A percentile compares a stretch with the other conserved stretches of the same genome.
phyloP scores from a whole-genome alignment of 2,797 vertebrate genomes.

The Antrozous pallidus region DNA sequence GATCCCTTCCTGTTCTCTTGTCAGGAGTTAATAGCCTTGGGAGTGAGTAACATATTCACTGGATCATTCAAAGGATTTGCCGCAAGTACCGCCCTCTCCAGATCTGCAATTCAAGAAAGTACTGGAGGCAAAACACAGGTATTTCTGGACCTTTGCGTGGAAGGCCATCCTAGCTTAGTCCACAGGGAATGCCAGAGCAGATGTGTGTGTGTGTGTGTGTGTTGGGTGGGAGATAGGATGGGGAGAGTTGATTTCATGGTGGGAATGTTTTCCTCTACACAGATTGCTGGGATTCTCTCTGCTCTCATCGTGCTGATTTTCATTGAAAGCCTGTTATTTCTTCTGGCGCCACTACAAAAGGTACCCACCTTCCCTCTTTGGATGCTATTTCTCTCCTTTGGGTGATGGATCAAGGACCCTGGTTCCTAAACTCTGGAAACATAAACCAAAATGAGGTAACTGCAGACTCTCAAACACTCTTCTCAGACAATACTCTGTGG shows the following conservation, averaged over 20 bases:
- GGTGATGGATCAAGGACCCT: background rate
- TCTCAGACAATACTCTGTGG: background rate
- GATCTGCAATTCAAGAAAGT: slow-evolving; percentile 95
- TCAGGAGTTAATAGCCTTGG: slow-evolving; percentile 96
- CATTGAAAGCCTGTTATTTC: slow-evolving; percentile 90
- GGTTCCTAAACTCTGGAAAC: background rate
- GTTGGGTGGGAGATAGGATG: no score
- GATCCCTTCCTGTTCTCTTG: slow-evolving; percentile 8
- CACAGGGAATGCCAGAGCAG: background rate
- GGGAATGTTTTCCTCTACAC: slow-evolving; percentile 50
- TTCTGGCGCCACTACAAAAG: slow-evolving; percentile 94
- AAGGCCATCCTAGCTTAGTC: background rate
- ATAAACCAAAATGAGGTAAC: background rate
- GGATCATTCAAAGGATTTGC: slow-evolving; percentile 92
- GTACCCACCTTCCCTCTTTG: slow-evolving; percentile 76
- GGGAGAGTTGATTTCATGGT: background rate
- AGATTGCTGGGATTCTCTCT: slow-evolving; percentile 94
- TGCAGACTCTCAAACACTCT: background rate
- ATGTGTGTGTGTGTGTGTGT: no score
- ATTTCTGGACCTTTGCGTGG: background rate
- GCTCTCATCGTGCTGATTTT: slow-evolving; percentile 92
- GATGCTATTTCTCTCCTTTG: background rate
- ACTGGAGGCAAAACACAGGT: slow-evolving; percentile 99
- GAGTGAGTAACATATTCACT: slow-evolving; percentile 92
- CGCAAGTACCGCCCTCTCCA: slow-evolving; percentile 93